Conservation (phyloP, 2,888 invertebrate species). For the Drosophila suboccidentalis region DNA sequence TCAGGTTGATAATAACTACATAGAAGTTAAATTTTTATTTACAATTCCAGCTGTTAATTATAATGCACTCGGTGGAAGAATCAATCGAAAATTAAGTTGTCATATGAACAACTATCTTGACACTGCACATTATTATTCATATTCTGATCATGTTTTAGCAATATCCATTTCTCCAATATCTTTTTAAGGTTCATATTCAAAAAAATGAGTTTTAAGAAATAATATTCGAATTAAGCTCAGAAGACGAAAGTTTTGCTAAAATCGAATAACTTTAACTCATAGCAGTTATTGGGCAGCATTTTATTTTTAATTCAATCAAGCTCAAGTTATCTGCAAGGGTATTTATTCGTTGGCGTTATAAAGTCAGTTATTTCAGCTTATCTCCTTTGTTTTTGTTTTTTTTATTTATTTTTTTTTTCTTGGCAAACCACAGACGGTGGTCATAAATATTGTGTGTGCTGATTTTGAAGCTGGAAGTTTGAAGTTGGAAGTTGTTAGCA, state of each 20-base stretch:
- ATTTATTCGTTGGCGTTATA: neutral
- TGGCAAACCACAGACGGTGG: slow-evolving; percentile 3
- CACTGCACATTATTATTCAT: neutral
- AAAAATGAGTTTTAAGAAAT: too few relatives aligned
- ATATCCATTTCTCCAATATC: too few relatives aligned
- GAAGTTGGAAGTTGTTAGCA: slow-evolving; percentile 16
- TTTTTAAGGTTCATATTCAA: too few relatives aligned
- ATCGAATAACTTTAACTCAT: neutral
- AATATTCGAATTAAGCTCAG: too few relatives aligned
- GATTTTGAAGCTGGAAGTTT: neutral
- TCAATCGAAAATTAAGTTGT: neutral
- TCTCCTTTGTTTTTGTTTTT: neutral
- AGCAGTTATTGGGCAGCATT: neutral
- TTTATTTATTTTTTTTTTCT: neutral
- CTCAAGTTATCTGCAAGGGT: neutral
- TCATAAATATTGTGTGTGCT: neutral
- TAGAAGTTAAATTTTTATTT: too few relatives aligned
- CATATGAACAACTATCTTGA: neutral
- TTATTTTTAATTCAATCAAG: neutral
- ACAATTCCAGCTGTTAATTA: too few relatives aligned
- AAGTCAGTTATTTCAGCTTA: neutral
- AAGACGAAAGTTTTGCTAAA: neutral
- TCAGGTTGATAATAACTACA: too few relatives aligned
- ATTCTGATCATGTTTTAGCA: too few relatives aligned
- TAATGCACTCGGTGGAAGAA: neutral